Base-by-base conservation (phyloP, 2,888 invertebrate genomes). In the Amiota minor region DNA sequence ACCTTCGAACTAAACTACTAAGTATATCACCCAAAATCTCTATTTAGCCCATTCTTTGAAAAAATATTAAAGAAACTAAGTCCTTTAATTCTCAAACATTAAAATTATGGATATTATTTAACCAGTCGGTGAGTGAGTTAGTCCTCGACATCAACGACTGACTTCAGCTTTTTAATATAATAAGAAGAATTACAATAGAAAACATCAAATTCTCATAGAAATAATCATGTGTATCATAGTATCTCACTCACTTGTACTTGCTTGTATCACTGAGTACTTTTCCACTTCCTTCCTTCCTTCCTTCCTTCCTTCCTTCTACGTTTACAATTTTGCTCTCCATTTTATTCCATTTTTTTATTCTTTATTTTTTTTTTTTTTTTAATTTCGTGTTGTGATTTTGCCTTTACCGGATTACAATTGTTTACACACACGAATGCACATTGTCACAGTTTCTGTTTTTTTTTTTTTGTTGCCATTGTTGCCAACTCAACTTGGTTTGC, bases 361-460 rank as follows among this genome's bases (percentile, higher is more conserved):
- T 23, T 35, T 35, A n/a, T n/a, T n/a, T n/a, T n/a, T 35, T 35
- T 35, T 35, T 23, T 23, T 3, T 23, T 23, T 35, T 35, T 35
- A 0, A 35, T 35, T 4, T 35, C 6, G 6, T 81, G 78, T 80
- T 83, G 82, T 83, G 82, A 83, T 83, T 81, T 82, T 14, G 8
- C 47, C 77, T 84, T 82, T 82, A 84, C 84, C 80, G 82, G 82
- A 82, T 83, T 82, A 82, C 82, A 84, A 83, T 83, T 83, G 83
- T 84, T 83, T 83, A 83, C 81, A 84, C 82, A 83, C 84, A 82
- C 82, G 81, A 79, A 73, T 84, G 84, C 80, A 84, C 83, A 83
- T 81, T 82, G 83, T 83, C 78, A 84, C 82, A 84, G 84, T 83
- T 83, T 82, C 6, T 35, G 2, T 35, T 35, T 35, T 35, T 35